Evolutionary conservation across 1,140 invertebrate genomes (phyloP).

Genomic region (Rhagoletis pomonella): DNA sequence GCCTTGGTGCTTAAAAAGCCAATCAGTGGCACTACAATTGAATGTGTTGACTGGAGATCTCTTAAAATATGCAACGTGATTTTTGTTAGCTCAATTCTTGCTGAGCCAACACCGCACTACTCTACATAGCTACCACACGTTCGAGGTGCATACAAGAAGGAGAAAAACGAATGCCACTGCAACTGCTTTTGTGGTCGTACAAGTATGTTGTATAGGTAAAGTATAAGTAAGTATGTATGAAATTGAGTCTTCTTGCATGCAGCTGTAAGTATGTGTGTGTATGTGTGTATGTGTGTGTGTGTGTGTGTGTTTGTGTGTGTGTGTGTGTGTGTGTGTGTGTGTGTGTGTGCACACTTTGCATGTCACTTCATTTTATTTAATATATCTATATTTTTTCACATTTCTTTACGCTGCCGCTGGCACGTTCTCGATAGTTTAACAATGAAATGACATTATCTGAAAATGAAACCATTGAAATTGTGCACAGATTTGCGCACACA

Average conservation of each 20-base stretch:
- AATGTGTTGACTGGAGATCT: conserved; percentile 32
- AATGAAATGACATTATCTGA: conserved; percentile 52
- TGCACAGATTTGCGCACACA: conserved; percentile 10
- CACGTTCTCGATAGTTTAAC: conserved; percentile 45
- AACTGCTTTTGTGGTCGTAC: background rate
- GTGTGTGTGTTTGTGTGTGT: background rate
- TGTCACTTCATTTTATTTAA: conserved; percentile 34
- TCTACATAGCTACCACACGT: background rate
- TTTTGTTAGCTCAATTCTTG: conserved; percentile 39
- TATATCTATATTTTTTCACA: conserved; percentile 2
- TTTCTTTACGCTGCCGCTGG: background rate
- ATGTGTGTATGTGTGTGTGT: background rate
- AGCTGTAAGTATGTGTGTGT: no score
- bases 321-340: background rate
- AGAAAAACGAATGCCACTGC: background rate
- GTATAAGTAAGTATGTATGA: background rate
- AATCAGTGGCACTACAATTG: conserved; percentile 37
- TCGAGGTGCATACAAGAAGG: background rate
- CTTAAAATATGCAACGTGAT: conserved; percentile 50
- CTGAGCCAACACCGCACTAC: no score
- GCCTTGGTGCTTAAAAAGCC: conserved; percentile 22
- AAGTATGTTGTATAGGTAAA: no score
- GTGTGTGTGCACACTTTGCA: background rate
- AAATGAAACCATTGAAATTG: conserved; percentile 52
- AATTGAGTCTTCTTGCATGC: background rate